Conservation (phyloP, 1,140 invertebrate species). For the Aphis craccivora region DNA sequence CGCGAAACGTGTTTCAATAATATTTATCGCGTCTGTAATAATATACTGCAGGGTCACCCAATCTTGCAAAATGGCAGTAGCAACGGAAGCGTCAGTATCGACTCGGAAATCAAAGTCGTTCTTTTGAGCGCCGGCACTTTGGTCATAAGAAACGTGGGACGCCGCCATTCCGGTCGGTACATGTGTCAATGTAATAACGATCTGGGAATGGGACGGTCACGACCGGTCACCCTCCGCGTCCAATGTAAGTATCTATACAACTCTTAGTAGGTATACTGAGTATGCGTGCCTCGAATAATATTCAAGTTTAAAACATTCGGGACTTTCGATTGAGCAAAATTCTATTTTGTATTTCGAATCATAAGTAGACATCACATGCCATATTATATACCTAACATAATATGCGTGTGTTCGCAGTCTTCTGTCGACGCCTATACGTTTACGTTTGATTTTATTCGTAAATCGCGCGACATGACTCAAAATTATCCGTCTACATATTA, state of each 20-base stretch:
- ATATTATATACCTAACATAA: background rate
- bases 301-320: background rate
- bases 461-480: background rate
- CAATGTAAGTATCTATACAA: slow-evolving; percentile 1
- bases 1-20: background rate
- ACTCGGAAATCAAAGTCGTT: slow-evolving; percentile 40
- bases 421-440: background rate
- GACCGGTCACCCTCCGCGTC: slow-evolving; percentile 29
- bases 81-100: slow-evolving; percentile 30
- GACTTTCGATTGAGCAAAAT: background rate
- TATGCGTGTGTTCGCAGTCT: background rate
- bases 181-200: slow-evolving; percentile 52
- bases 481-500: background rate
- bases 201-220: slow-evolving; percentile 39
- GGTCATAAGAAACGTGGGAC: slow-evolving; percentile 48
- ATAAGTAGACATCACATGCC: background rate
- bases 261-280: background rate
- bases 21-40: background rate
- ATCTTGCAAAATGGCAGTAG: slow-evolving; percentile 30
- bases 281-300: background rate
- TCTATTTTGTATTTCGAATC: background rate
- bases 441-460: background rate
- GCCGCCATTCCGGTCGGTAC: slow-evolving; percentile 33
- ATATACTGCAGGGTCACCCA: background rate
- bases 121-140: slow-evolving; percentile 44